Conservation (phyloP, 2,113 vertebrate genomes). For the Colossoma macropomum region DNA sequence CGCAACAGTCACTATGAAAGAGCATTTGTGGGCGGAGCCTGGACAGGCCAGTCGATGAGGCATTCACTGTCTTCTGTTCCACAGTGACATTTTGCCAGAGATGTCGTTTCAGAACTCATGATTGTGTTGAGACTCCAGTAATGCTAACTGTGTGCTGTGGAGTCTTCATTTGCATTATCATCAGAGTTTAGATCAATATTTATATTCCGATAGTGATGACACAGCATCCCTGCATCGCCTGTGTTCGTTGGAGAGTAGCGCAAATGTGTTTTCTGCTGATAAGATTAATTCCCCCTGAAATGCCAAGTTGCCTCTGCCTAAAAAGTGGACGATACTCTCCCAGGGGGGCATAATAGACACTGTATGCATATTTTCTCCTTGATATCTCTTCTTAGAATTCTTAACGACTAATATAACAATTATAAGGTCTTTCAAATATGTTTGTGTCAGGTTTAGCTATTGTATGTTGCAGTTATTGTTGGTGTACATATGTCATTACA, state of each 20-base stretch:
- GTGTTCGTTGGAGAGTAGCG: not conserved
- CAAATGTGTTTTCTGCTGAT: slow-evolving; percentile 18
- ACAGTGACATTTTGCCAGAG: not conserved
- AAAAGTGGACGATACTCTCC: slow-evolving; percentile 12
- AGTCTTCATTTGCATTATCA: slow-evolving; percentile 29
- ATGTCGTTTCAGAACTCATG: not conserved
- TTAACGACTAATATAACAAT: not conserved
- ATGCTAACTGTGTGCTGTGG: not conserved
- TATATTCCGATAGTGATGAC: slow-evolving; percentile 6
- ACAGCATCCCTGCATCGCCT: not conserved
- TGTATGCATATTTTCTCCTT: not conserved
- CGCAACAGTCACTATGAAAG: too few relatives aligned
- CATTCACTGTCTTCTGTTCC: too few relatives aligned
- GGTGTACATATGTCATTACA: too few relatives aligned
- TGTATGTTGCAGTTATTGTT: too few relatives aligned
- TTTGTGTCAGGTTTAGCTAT: not conserved
- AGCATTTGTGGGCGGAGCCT: too few relatives aligned
- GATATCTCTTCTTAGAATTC: not conserved
- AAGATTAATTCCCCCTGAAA: slow-evolving; percentile 1
- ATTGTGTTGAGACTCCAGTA: not conserved
- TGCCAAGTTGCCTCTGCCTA: not conserved
- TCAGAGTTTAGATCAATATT: slow-evolving; percentile 26
- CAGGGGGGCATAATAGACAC: not conserved
- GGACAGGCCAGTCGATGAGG: not conserved
- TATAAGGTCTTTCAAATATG: too few relatives aligned